A percentile compares a stretch with the other conserved stretches of the same genome.
Conservation (phyloP, 2,797 vertebrate genomes). For the Nannoperca obscura region DNA sequence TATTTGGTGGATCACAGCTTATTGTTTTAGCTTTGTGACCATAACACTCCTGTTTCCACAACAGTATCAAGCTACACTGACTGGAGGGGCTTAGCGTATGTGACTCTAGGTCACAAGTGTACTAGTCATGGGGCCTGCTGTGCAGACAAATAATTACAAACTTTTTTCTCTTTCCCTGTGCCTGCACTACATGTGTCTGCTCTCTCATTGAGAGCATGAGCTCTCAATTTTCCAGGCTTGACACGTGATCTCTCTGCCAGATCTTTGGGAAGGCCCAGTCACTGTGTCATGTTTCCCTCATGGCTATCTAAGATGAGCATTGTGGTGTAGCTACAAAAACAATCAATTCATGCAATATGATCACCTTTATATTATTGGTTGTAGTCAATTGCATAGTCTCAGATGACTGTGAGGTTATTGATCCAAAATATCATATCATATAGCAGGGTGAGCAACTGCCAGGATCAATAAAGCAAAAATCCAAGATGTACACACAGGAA, state of each 20-base stretch:
- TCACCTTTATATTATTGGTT: constrained; percentile 32
- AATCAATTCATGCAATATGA: constrained; percentile 53
- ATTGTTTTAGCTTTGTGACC: not conserved
- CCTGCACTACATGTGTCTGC: constrained; percentile 2
- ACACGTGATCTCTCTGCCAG: constrained; percentile 63
- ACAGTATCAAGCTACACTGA: constrained; percentile 13
- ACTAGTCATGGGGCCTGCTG: constrained; percentile 65
- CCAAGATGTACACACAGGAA: not conserved
- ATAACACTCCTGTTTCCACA: constrained; percentile 3
- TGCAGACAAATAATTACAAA: constrained; percentile 51
- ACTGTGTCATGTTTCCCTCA: constrained; percentile 56
- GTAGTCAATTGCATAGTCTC: constrained; percentile 49
- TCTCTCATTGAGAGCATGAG: constrained; percentile 59
- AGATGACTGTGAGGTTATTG: constrained; percentile 31
- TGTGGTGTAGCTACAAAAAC: constrained; percentile 30
- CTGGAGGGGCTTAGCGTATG: constrained; percentile 13
- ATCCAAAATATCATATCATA: constrained; percentile 26
- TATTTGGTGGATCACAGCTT: not conserved
- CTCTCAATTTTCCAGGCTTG: constrained; percentile 67
- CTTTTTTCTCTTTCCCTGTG: constrained; percentile 42
- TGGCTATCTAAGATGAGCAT: constrained; percentile 6
- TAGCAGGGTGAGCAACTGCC: constrained; percentile 10
- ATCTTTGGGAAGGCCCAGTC: constrained; percentile 48
- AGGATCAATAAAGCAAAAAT: constrained; percentile 35
- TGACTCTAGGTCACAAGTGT: constrained; percentile 66